phyloP scores from a whole-genome alignment of 2,113 vertebrate species.

The Sinosuthora webbiana region DNA sequence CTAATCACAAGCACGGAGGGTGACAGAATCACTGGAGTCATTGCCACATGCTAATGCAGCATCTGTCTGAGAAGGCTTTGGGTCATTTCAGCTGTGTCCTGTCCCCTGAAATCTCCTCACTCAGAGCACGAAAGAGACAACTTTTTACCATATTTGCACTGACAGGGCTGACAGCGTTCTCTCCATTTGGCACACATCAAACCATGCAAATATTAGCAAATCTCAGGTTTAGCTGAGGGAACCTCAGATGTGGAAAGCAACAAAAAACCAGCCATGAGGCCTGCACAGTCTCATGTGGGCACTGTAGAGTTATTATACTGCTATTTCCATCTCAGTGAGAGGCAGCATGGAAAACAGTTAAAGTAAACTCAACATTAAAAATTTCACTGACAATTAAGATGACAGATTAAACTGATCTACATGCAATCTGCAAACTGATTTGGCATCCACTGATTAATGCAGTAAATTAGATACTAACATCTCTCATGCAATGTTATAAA shows the following conservation, averaged over 20 bases:
- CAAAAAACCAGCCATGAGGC: neutral
- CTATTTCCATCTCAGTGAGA: neutral
- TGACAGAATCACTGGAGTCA: neutral
- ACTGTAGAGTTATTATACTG: neutral
- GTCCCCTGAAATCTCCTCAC: neutral
- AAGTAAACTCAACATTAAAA: slow-evolving; percentile 46
- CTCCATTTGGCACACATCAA: neutral
- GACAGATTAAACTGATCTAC: slow-evolving; percentile 65
- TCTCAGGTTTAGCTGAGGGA: neutral
- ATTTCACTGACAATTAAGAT: slow-evolving; percentile 58
- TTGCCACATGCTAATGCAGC: neutral
- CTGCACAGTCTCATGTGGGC: neutral
- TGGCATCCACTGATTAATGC: slow-evolving; percentile 62
- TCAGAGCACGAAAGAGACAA: neutral
- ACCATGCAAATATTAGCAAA: neutral
- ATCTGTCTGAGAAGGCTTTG: neutral
- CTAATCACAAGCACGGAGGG: neutral
- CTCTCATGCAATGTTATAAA: slow-evolving; percentile 26
- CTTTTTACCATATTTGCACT: neutral
- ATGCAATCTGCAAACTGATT: slow-evolving; percentile 46
- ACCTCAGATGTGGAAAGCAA: neutral
- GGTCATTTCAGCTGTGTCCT: neutral
- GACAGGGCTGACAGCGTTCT: neutral
- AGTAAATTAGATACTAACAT: slow-evolving; percentile 58
- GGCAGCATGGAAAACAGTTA: slow-evolving; percentile 20